Base-by-base conservation (phyloP, 2,888 invertebrate species). In the Asteroscopus sphinx region DNA sequence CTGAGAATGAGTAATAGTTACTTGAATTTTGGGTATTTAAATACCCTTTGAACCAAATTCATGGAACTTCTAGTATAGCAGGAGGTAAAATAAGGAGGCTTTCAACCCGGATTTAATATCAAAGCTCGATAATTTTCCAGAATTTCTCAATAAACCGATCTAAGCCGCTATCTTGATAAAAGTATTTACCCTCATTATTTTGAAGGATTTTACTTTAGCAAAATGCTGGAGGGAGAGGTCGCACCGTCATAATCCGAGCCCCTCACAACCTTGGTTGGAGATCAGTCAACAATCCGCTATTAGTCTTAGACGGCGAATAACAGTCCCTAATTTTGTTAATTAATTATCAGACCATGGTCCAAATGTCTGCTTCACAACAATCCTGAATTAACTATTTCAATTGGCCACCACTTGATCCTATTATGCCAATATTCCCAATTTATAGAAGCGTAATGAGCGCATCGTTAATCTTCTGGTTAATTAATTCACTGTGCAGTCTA, bases 351-450 rank as follows among this genome's bases (percentile, higher is more conserved):
- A 36, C 41, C 26, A 41, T 65, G 30, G 40, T 45, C 15, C 30
- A 11, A 64, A 59, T 37, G 33, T 25, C 12, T 13, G 17, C 16
- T 64, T 35, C 37, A 37, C 28, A 60, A 60, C 30, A 67, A 44
- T 53, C 46, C 36, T 56, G 58, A 79, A 81, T 84, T 80, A 80
- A 74, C 68, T 63, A 54, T 71, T 65, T 60, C 68, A 81, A 86
- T 87, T 87, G 80, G 76, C 65, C 68, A 64, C 81, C 79, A 85
- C 70, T 88, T 85, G 76, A 85, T 77, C 84, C 73, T 60, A 81
- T 84, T 79, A 77, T 68, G 62, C 55, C 70, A 65, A 67, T 74
- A 70, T 62, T 63, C 56, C 67, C 64, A 76, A 79, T 77, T 78
- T 60, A 49, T 49, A 42, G 48, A 49, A 51, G 39, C 16, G 48